Evolutionary conservation across 1,140 invertebrate species (phyloP), one percentile per base, ranked within the genome.

Genomic region (Melitaea cinxia): DNA sequence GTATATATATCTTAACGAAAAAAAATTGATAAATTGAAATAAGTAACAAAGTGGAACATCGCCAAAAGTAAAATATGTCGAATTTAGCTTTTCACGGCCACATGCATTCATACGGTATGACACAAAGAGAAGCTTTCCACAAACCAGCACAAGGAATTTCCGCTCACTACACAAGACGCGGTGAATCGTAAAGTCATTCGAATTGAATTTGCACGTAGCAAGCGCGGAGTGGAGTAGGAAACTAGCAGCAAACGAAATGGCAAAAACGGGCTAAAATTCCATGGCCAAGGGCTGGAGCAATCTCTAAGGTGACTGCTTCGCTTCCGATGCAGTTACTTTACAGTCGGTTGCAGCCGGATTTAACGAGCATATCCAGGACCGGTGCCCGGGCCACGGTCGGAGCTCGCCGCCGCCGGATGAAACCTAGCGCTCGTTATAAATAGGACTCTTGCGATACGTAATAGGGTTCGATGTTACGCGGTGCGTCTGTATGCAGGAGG

Each of bases 261-360:
- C 66, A 77, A 74, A 78, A 82, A 70, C 53, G 52, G 68, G 66
- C 61, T 70, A 70, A 75, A 72, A 72, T 75, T 74, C 35, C 39
- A 49, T 68, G 52, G 57, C 58, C 49, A 63, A 45, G 55, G 65
- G 67, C 35, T 60, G 64, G 65, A 67, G 67, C 68, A 58, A 71
- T 70, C 69, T 78, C 57, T 65, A 56, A 77, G 74, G 70, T 82
- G 78, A 81, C 74, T 81, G 72, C 53, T 75, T 79, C 69, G 73
- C 77, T 78, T 80, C 78, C 75, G 75, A 75, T 82, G 80, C 80
- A 82, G 76, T 80, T 75, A 74, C 66, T 72, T 73, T 65, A 79
- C 77, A 72, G 79, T 77, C 68, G 71, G 75, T 64, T 78, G 76
- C 77, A 64, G 76, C 75, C 73, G 67, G 65, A 63, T 72, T 75